These are phyloP conservation scores for Nycticorax nycticorax DNA, from an alignment of 2,113 vertebrate species.

Conservation along the genomic window DNA sequence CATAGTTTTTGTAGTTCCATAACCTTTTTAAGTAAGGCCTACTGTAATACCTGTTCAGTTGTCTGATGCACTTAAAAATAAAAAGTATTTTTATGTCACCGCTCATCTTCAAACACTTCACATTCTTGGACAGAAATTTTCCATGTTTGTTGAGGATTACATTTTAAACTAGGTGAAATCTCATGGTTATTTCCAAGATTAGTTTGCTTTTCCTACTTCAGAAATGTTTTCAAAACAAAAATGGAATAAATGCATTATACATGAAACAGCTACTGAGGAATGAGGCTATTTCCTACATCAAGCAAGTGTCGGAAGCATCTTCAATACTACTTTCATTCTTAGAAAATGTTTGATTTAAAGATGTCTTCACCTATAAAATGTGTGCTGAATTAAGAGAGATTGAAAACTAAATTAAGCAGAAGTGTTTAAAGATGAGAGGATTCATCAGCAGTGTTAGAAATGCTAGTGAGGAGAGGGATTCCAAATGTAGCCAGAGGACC, in stretches of 20 bases:
- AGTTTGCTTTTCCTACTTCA: not conserved
- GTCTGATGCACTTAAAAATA: not conserved
- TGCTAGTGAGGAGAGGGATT: not conserved
- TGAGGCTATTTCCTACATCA: not conserved
- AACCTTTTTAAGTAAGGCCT: not conserved
- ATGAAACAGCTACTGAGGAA: not conserved
- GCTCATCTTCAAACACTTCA: not conserved
- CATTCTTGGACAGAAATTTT: not conserved
- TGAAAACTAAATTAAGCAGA: not conserved
- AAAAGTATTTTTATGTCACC: not conserved
- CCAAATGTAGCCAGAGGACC: not conserved
- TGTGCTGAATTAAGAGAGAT: not conserved
- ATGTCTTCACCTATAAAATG: not conserved
- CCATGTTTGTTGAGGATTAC: not conserved
- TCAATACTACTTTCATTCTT: not conserved
- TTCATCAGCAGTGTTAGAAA: not conserved
- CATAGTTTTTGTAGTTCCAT: not conserved
- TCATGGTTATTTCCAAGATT: not conserved
- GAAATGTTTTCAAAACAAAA: not conserved
- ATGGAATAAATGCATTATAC: not conserved
- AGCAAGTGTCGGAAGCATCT: not conserved
- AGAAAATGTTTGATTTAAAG: not conserved
- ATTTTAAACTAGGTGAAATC: not conserved
- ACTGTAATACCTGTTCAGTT: not conserved
- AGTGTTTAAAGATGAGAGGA: not conserved